Conservation (phyloP, 1,140 invertebrate genomes). For the Drosophila athabasca region DNA sequence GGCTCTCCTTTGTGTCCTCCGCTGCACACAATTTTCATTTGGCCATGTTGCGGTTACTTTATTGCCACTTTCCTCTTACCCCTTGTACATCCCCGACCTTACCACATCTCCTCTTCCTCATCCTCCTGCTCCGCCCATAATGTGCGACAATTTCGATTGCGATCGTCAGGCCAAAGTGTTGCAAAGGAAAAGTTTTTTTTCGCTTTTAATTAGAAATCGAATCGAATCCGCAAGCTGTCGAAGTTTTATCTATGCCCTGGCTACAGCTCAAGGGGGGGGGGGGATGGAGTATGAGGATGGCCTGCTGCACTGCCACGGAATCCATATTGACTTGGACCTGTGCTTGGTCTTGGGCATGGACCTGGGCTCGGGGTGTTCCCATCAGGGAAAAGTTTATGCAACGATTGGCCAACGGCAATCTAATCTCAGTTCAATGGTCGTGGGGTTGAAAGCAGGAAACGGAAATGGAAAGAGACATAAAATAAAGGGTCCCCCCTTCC, state of each 20-base stretch:
- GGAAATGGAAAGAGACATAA: neutral
- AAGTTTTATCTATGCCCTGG: slow-evolving; percentile 54
- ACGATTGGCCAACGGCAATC: slow-evolving; percentile 25
- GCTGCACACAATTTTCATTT: slow-evolving; percentile 53
- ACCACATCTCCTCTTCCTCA: neutral
- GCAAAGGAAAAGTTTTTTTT: slow-evolving; percentile 49
- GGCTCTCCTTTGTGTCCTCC: slow-evolving; percentile 23
- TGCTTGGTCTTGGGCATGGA: too few relatives aligned
- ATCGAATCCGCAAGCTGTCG: slow-evolving; percentile 54
- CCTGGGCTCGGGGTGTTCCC: neutral
- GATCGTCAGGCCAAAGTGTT: slow-evolving; percentile 58
- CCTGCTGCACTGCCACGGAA: neutral
- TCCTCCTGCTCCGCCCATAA: neutral
- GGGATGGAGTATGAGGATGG: neutral
- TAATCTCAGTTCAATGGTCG: neutral
- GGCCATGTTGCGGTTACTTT: slow-evolving; percentile 47
- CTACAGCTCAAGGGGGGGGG: neutral
- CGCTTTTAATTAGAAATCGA: slow-evolving; percentile 77
- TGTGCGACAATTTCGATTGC: slow-evolving; percentile 62
- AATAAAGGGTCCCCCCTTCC: too few relatives aligned
- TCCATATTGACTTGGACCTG: slow-evolving; percentile 5
- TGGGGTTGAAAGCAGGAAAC: neutral
- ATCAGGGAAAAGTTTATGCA: slow-evolving; percentile 35
- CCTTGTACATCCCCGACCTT: too few relatives aligned
- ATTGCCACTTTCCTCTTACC: slow-evolving; percentile 1